phyloP scores from a whole-genome alignment of 2,113 vertebrate genomes.

The Chinchilla lanigera region DNA sequence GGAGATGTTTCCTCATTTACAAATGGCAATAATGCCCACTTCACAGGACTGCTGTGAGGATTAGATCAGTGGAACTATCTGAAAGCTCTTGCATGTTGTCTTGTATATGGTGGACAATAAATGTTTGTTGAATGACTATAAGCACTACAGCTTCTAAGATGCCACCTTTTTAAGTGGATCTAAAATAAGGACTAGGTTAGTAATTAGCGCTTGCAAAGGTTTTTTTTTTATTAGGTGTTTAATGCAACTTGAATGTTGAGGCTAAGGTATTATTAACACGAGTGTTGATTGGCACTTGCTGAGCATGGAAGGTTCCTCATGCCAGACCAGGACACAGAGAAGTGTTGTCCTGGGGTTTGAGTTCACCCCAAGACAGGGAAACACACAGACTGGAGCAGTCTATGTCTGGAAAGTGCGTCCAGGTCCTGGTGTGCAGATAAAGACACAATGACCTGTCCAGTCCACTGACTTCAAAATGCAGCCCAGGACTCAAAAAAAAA shows the following conservation, averaged over 20 bases:
- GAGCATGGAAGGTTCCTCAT: conserved; percentile 27
- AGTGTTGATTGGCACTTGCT: conserved; percentile 74
- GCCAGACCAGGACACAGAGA: conserved; percentile 49
- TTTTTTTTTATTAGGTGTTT: conserved; percentile 81
- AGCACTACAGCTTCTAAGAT: conserved; percentile 61
- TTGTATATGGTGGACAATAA: conserved; percentile 49
- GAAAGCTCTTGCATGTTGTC: conserved; percentile 36
- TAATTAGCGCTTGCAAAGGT: conserved; percentile 76
- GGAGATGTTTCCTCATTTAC: conserved; percentile 29
- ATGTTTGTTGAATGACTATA: conserved; percentile 72
- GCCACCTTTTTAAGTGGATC: conserved; percentile 63
- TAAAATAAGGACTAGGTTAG: conserved; percentile 49
- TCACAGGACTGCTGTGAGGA: neutral
- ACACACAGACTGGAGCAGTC: neutral
- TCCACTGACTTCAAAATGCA: neutral
- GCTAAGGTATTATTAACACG: conserved; percentile 77
- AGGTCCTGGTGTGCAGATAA: neutral
- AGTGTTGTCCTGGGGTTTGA: conserved; percentile 36
- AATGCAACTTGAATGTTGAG: conserved; percentile 66
- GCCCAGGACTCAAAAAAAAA: neutral
- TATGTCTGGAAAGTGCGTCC: neutral
- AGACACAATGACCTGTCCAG: neutral
- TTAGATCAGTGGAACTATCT: neutral
- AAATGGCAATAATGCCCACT: conserved; percentile 33
- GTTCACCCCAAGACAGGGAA: neutral